phyloP scores from a whole-genome alignment of 2,888 invertebrate genomes.

The Hyposoter didymator region DNA sequence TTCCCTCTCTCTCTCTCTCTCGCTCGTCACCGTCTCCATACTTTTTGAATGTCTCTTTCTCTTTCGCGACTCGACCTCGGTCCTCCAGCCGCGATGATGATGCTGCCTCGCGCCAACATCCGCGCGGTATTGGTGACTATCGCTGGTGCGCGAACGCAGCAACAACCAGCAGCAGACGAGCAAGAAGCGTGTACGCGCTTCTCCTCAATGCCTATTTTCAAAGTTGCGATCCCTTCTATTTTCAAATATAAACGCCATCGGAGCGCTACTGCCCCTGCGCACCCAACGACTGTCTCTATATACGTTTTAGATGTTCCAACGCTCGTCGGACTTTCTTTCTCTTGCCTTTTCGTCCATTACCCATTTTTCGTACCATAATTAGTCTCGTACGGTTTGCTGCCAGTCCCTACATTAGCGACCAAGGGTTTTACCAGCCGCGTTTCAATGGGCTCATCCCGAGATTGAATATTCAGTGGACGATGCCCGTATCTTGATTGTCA shows the following conservation, averaged over 20 bases:
- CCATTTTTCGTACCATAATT: background rate
- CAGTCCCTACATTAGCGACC: background rate
- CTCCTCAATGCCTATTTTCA: conserved; percentile 78
- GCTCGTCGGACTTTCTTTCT: background rate
- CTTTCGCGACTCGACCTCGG: conserved; percentile 64
- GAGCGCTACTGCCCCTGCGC: background rate
- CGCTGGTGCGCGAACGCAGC: conserved; percentile 20
- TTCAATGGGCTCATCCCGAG: background rate
- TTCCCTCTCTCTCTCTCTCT: conserved; percentile 68
- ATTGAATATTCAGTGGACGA: background rate
- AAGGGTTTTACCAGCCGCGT: background rate
- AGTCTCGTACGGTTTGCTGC: background rate
- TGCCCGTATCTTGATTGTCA: background rate
- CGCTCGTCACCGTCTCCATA: conserved; percentile 53
- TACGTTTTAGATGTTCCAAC: background rate
- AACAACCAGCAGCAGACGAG: conserved; percentile 49
- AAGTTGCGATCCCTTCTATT: conserved; percentile 78
- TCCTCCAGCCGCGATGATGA: conserved; percentile 60
- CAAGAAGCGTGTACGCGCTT: background rate
- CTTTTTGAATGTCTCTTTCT: conserved; percentile 57
- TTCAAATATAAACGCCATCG: conserved; percentile 72
- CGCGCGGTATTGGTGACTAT: conserved; percentile 54
- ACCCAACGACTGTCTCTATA: background rate
- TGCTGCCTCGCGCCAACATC: conserved; percentile 30
- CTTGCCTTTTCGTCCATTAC: background rate